Conservation (phyloP, 2,888 invertebrate species). For the Parnassius smintheus region DNA sequence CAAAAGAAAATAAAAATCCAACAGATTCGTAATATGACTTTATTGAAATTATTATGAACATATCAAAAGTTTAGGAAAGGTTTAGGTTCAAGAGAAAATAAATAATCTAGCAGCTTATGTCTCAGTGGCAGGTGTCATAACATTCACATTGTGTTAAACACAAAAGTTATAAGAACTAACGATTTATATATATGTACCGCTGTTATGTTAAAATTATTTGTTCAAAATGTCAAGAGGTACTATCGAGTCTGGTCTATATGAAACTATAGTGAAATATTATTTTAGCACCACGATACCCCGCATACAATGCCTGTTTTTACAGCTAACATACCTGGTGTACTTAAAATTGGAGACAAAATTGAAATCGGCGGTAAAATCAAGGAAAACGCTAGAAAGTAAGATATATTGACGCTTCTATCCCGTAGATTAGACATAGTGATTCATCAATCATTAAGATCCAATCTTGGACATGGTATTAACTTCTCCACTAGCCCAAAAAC, state of each 20-base stretch:
- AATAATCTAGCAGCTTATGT: constrained; percentile 12
- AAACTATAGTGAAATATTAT: constrained; percentile 40
- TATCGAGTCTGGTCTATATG: constrained; percentile 49
- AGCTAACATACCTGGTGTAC: constrained; percentile 63
- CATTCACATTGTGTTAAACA: constrained; percentile 28
- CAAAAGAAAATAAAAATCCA: neutral
- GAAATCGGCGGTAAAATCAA: constrained; percentile 76
- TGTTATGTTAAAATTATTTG: constrained; percentile 68
- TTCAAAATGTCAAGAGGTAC: constrained; percentile 66
- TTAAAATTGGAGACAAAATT: constrained; percentile 70
- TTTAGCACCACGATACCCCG: constrained; percentile 31
- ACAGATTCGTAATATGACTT: neutral
- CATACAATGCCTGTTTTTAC: constrained; percentile 72
- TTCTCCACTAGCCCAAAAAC: no score
- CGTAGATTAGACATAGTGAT: no score
- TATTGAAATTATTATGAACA: neutral
- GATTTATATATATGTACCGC: constrained; percentile 44
- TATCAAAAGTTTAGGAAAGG: neutral
- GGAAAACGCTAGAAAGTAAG: constrained; percentile 73
- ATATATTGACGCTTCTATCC: neutral
- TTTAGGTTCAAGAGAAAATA: constrained; percentile 4
- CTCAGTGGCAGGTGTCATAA: constrained; percentile 22
- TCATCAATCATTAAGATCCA: no score
- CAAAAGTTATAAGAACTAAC: constrained; percentile 32
- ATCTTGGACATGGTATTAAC: no score